Conservation (phyloP, 2,113 vertebrate genomes). For the Zosterops pallidus region DNA sequence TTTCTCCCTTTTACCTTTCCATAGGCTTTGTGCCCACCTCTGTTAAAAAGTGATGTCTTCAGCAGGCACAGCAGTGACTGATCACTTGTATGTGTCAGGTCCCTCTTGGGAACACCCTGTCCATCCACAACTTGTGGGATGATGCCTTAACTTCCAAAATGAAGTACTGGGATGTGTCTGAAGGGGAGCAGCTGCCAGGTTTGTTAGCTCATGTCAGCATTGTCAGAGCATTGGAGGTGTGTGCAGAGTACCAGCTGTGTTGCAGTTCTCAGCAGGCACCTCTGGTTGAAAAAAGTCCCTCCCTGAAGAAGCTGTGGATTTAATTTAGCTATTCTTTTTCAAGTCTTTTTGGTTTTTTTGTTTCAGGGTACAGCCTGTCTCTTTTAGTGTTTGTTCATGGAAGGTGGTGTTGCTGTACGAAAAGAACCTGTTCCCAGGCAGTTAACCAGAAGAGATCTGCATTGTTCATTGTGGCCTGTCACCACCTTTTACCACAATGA, state of each 20-base stretch:
- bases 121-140: background rate
- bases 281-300: background rate
- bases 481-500: background rate
- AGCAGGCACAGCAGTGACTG: background rate
- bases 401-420: background rate
- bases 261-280: background rate
- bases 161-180: background rate
- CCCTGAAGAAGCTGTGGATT: background rate
- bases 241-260: background rate
- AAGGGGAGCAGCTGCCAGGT: background rate
- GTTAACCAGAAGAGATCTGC: background rate
- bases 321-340: background rate
- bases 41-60: background rate
- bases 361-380: background rate
- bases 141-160: background rate
- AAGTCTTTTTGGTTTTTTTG: background rate
- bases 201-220: background rate
- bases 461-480: background rate
- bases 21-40: background rate
- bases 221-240: background rate
- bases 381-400: background rate
- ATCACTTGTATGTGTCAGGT: background rate
- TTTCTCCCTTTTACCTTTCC: background rate
- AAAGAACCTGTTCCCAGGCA: background rate
- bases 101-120: background rate